Base-by-base conservation (phyloP, 2,113 vertebrate species). In the Campylomormyrus numenius region DNA sequence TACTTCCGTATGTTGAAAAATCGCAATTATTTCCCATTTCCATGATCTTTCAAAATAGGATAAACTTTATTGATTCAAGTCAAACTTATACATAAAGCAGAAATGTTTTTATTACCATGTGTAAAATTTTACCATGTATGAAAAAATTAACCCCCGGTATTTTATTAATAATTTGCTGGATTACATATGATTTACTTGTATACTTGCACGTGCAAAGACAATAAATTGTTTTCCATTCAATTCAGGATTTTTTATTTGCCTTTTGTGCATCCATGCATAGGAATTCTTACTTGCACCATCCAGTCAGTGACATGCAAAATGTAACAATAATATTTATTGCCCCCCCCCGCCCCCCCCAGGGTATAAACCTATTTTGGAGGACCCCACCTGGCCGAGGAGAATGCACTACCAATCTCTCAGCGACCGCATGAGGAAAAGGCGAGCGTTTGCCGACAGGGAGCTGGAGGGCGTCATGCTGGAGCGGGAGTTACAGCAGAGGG, bases 391-490 rank as follows among this genome's bases (percentile, higher is more conserved):
- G 94, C 88, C 92, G 0, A 95, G 94, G 89, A 66, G 48, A 0
- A 45, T 91, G 84, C 92, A 93, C 0, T 93, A 94, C 90, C 93
- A 95, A 46, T 52, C 93, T 17, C 66, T 96, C 83, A 96, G 94
- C 58, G 92, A 95, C 62, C 93, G 94, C 53, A 96, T 94, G 95
- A 96, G 95, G 91, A 96, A 95, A 91, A 86, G 88, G 89, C 91
- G 94, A 91, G 92, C 95, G 0, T 96, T 96, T 48, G 96, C 95
- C 3, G 95, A 95, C 93, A 95, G 94, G 92, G 96, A 96, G 92
- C 94, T 97, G 91, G 95, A 96, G 88, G 93, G 92, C 17, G 93
- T 96, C 93, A 95, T 96, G 95, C 66, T 95, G 90, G 94, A 96
- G 90, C 88, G 91, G 2, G 95, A 95, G 93, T 87, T 96, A 80